A percentile compares a stretch with the other conserved stretches of the same genome.
These are phyloP conservation scores for Arnoldichthys spilopterus DNA, from an alignment of 2,797 vertebrate species.

Conservation along the genomic window DNA sequence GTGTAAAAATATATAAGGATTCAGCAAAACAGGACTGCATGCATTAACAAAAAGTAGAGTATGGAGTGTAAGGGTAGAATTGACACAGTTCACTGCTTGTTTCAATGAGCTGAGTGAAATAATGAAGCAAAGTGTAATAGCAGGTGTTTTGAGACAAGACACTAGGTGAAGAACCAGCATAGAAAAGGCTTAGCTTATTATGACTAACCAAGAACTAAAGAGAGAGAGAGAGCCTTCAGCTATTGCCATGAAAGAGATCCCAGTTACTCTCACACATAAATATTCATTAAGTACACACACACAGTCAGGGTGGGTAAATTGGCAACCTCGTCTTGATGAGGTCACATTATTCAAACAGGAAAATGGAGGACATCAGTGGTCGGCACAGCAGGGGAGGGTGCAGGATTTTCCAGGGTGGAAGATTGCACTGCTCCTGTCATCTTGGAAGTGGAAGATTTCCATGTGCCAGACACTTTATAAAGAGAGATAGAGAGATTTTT, in stretches of 20 bases:
- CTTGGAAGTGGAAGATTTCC: conserved; percentile 13
- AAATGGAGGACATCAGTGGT: conserved; percentile 52
- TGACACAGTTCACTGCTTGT: too few relatives aligned
- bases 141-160: too few relatives aligned
- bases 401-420: conserved; percentile 25
- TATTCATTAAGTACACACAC: conserved; percentile 65
- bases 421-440: conserved; percentile 53
- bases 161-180: conserved; percentile 1
- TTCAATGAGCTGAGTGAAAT: too few relatives aligned
- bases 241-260: conserved; percentile 54
- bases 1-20: too few relatives aligned
- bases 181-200: conserved; percentile 22
- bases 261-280: conserved; percentile 67
- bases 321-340: conserved; percentile 62
- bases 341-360: conserved; percentile 59
- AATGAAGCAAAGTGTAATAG: too few relatives aligned
- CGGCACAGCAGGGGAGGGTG: conserved; percentile 40
- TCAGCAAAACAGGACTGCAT: too few relatives aligned
- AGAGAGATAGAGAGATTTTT: conserved; percentile 38
- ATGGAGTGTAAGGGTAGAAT: too few relatives aligned
- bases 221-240: conserved; percentile 51
- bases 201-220: conserved; percentile 25
- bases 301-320: conserved; percentile 25
- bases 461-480: conserved; percentile 26
- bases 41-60: too few relatives aligned